A percentile compares a stretch with the other conserved stretches of the same genome.
Conservation (phyloP, 2,797 vertebrate species). For the Thripadectes ignobilis region DNA sequence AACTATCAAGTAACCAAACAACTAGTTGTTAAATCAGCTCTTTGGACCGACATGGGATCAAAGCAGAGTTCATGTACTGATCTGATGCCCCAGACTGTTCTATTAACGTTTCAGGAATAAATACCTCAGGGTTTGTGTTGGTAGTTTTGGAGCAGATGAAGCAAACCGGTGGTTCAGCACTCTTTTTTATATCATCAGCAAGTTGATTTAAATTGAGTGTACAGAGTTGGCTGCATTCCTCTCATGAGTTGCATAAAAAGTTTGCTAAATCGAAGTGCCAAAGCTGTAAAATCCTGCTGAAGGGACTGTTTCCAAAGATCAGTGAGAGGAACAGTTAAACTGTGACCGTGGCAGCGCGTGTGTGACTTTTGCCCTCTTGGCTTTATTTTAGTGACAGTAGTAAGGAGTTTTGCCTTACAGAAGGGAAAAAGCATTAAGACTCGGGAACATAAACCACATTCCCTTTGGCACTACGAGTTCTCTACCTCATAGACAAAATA, state of each 20-base stretch:
- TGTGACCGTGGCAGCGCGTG: not conserved
- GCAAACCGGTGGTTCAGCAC: constrained; percentile 60
- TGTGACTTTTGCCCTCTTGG: constrained; percentile 37
- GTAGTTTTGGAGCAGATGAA: constrained; percentile 64
- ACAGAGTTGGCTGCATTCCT: constrained; percentile 61
- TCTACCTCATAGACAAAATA: constrained; percentile 73
- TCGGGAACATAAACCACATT: constrained; percentile 63
- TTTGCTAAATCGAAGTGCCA: constrained; percentile 51
- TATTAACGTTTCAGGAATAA: constrained; percentile 57
- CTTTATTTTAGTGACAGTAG: constrained; percentile 53
- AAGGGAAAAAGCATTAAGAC: constrained; percentile 67
- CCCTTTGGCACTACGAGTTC: constrained; percentile 42
- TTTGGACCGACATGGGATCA: constrained; percentile 33
- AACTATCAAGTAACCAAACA: constrained; percentile 25
- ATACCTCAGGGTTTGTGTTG: constrained; percentile 48
- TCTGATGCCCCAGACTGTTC: constrained; percentile 32
- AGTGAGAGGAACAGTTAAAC: not conserved
- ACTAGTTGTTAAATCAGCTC: constrained; percentile 39
- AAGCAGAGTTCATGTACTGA: constrained; percentile 28
- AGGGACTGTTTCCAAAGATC: constrained; percentile 61
- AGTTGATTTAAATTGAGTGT: constrained; percentile 71
- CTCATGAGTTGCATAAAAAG: constrained; percentile 62
- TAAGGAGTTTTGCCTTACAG: constrained; percentile 55
- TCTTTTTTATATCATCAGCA: constrained; percentile 73
- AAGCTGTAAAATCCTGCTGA: constrained; percentile 53